A percentile compares a stretch with the other conserved stretches of the same genome.
phyloP scores from a whole-genome alignment of 2,888 invertebrate genomes.

The Andrena chrysosceles region DNA sequence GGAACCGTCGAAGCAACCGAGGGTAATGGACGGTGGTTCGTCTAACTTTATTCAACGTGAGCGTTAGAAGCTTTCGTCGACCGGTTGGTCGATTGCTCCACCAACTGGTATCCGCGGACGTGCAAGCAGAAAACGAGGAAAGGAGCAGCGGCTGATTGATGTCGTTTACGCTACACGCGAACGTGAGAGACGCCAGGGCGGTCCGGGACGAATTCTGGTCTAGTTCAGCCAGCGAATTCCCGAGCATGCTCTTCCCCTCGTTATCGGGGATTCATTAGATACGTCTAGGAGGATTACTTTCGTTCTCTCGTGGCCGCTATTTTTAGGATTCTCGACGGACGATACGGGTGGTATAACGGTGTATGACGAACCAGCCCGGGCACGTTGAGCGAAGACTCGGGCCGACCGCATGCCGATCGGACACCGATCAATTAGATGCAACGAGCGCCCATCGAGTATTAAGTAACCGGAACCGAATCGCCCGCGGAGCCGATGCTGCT shows the following conservation, averaged over 20 bases:
- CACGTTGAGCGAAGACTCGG: conserved; percentile 47
- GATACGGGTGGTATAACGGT: conserved; percentile 73
- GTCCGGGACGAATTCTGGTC: conserved; percentile 3
- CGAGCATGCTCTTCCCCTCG: not conserved
- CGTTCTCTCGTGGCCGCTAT: conserved; percentile 64
- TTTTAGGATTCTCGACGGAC: conserved; percentile 64
- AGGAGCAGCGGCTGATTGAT: not conserved
- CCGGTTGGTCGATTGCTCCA: not conserved
- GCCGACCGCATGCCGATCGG: conserved; percentile 48
- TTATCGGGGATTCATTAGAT: conserved; percentile 37
- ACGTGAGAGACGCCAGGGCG: not conserved
- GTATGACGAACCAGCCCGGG: conserved; percentile 54
- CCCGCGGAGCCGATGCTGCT: not conserved
- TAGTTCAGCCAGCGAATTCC: conserved; percentile 8
- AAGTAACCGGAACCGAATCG: conserved; percentile 29
- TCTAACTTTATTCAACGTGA: not conserved
- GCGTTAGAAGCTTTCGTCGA: not conserved
- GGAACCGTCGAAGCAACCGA: no score
- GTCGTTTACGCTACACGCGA: not conserved
- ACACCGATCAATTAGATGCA: conserved; percentile 44
- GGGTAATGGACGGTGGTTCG: not conserved
- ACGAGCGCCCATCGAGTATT: conserved; percentile 14
- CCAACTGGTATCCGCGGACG: not conserved
- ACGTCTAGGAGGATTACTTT: conserved; percentile 59
- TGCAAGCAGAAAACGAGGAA: not conserved